Evolutionary conservation across 2,797 vertebrate species (phyloP).

Genomic region (Pangasius krempfi): DNA sequence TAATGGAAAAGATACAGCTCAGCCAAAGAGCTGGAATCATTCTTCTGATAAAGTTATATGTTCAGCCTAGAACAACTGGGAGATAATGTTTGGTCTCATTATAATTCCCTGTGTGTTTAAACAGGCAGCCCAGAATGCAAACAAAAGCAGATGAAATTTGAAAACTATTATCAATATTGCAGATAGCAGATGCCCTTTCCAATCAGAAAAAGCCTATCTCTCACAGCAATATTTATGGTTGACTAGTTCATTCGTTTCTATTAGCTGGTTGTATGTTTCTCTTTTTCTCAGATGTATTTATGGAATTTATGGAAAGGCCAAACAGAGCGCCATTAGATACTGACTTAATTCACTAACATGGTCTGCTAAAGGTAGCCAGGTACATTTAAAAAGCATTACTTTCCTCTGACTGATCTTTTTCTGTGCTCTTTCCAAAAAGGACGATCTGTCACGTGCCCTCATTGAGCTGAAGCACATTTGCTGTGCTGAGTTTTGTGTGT

Average conservation of each 20-base stretch:
- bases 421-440: conserved; percentile 67
- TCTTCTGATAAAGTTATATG: conserved; percentile 99
- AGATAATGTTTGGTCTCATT: conserved; percentile 99
- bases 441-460: conserved; percentile 68
- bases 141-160: conserved; percentile 99
- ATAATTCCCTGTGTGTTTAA: conserved; percentile 99
- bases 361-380: conserved; percentile 72
- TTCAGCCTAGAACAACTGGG: conserved; percentile 97
- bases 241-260: conserved; percentile 99
- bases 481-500: conserved; percentile 38
- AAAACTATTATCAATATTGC: conserved; percentile 99
- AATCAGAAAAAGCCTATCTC: conserved; percentile 99
- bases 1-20: conserved; percentile 99
- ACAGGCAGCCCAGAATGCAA: conserved; percentile 99
- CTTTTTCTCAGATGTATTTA: conserved; percentile 80
- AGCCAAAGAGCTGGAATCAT: conserved; percentile 99
- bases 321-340: conserved; percentile 82
- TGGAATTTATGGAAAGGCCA: conserved; percentile 84
- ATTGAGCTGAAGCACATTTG: conserved; percentile 65
- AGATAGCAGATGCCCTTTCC: conserved; percentile 99
- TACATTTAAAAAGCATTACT: conserved; percentile 79
- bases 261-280: conserved; percentile 94
- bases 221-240: conserved; percentile 97
- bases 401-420: conserved; percentile 73
- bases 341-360: conserved; percentile 74